Base-by-base conservation (phyloP, 2,888 invertebrate species). In the Peribatodes rhomboidaria region DNA sequence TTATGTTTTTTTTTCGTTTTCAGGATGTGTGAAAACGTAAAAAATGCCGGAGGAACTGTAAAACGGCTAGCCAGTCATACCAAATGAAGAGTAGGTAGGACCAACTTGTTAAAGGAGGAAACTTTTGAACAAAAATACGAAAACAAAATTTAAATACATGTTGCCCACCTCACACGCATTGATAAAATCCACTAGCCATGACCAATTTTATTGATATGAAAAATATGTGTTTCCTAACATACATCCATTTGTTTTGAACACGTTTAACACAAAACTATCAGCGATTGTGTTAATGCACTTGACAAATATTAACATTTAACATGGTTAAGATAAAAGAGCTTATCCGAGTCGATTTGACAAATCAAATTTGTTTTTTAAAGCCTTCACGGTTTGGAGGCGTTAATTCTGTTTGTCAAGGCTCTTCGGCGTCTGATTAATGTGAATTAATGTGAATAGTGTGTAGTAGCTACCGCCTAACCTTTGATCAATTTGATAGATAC, bases 341-440 rank as follows among this genome's bases (percentile, higher is more conserved):
- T 65, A 71, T 67, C 69, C 67, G 60, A 61, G n/a, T 53, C 54
- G 56, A 56, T 80, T 77, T 77, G 75, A 70, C 73, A 74, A 75
- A 79, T 77, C 71, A 79, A 82, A 80, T 79, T 72, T 76, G 71
- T 71, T 73, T 78, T 71, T 60, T 46, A 18, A 62, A 66, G 27
- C 85, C 85, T 85, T 86, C 81, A 74, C 70, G 74, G 74, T 71
- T 76, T 68, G 75, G 69, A 89, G 84, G 88, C 86, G 88, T 82
- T 89, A 90, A 89, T 87, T 87, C 76, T 79, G 84, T 79, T 78
- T 76, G 71, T 74, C 87, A 89, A 90, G 88, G 87, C 72, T 79
- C 70, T 64, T 68, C 77, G 50, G 77, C 61, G 65, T 77, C 76
- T 85, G 80, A 86, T 88, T 84, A 80, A 86, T 84, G 73, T 54